phyloP scores from a whole-genome alignment of 2,888 invertebrate species.

The Beris morrisii region DNA sequence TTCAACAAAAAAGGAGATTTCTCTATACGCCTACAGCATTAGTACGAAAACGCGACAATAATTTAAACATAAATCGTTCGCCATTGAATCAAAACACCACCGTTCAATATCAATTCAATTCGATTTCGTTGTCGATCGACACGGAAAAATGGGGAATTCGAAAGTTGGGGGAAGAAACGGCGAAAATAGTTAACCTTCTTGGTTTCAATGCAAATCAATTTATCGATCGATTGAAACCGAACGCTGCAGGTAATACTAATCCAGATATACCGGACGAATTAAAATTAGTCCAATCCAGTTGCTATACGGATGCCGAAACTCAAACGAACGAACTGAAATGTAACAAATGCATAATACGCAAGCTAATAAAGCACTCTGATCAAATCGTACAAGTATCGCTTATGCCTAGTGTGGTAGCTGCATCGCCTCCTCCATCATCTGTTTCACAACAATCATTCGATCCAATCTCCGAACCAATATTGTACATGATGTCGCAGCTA shows the following conservation, averaged over 20 bases:
- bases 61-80: constrained; percentile 27
- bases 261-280: background rate
- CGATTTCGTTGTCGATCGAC: constrained; percentile 16
- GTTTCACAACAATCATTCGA: constrained; percentile 9
- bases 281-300: constrained; percentile 6
- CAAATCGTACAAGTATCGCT: constrained; percentile 14
- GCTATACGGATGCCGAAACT: constrained; percentile 20
- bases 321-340: constrained; percentile 30
- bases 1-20: constrained; percentile 21
- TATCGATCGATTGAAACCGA: constrained; percentile 20
- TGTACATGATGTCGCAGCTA: constrained; percentile 21
- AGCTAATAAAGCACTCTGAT: constrained; percentile 26
- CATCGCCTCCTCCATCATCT: background rate
- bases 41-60: background rate
- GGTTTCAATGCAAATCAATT: constrained; percentile 26
- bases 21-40: constrained; percentile 32
- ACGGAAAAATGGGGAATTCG: constrained; percentile 27
- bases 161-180: constrained; percentile 17
- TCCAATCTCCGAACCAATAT: constrained; percentile 6
- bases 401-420: background rate
- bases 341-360: constrained; percentile 26
- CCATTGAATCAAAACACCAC: constrained; percentile 23
- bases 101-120: constrained; percentile 32
- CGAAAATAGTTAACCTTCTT: constrained; percentile 27
- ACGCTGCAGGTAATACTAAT: constrained; percentile 12